A percentile compares a stretch with the other conserved stretches of the same genome.
Evolutionary conservation across 1,140 invertebrate species (phyloP).

Genomic region (Panagrolaimus sp.): DNA sequence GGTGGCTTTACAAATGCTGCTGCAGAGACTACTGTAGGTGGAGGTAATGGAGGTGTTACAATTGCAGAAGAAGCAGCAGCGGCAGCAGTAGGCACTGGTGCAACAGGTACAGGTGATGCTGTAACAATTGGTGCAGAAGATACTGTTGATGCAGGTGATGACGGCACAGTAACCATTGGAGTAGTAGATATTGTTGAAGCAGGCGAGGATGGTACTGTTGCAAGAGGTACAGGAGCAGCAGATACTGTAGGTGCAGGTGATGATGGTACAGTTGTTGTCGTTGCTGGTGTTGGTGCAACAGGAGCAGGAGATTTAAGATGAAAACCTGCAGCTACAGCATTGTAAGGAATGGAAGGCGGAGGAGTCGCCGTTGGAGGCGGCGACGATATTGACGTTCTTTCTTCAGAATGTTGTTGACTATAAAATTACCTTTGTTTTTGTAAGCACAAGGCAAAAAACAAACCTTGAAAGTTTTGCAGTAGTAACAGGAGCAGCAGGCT

Average conservation of each 20-base stretch:
- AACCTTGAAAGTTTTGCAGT: conserved; percentile 37
- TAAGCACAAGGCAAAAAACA: too few relatives aligned
- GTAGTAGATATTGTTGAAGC: not conserved
- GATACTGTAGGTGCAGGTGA: not conserved
- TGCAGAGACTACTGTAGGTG: not conserved
- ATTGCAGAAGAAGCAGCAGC: too few relatives aligned
- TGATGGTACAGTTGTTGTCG: not conserved
- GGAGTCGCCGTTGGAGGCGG: conserved; percentile 59
- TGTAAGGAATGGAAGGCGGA: conserved; percentile 59
- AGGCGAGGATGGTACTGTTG: conserved; percentile 6
- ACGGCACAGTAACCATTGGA: conserved; percentile 20
- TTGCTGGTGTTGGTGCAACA: not conserved
- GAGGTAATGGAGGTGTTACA: conserved; percentile 9
- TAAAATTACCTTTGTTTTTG: too few relatives aligned
- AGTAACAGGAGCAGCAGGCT: not conserved
- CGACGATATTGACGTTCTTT: conserved; percentile 25
- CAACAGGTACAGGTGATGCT: conserved; percentile 32
- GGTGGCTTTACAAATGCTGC: not conserved
- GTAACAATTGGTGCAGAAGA: not conserved
- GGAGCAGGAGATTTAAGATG: conserved; percentile 29
- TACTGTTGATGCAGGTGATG: conserved; percentile 35
- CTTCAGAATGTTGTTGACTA: conserved; percentile 41
- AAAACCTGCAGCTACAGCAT: conserved; percentile 54
- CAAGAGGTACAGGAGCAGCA: not conserved
- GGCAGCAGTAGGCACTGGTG: conserved; percentile 44